Conservation (phyloP, 2,113 vertebrate species). For the Hippocampus zosterae region DNA sequence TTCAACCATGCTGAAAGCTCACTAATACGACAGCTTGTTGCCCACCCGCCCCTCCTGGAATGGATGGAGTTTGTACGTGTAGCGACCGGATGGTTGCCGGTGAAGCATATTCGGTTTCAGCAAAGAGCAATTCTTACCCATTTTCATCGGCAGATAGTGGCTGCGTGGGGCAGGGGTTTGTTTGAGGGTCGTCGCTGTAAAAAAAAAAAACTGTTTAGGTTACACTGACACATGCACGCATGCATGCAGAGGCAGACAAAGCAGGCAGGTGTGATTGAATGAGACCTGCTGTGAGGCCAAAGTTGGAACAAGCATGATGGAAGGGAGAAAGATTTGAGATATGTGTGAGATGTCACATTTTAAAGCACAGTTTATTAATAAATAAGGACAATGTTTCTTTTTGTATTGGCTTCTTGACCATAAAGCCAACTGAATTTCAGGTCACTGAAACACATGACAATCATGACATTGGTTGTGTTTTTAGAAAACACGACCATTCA, state of each 20-base stretch:
- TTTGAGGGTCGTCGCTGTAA: constrained; percentile 48
- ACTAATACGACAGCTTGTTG: constrained; percentile 59
- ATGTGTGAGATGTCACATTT: constrained; percentile 49
- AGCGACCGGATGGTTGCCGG: constrained; percentile 16
- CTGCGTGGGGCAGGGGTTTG: constrained; percentile 39
- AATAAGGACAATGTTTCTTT: no score
- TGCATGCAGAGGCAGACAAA: constrained; percentile 21
- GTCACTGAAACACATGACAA: not conserved
- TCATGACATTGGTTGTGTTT: no score
- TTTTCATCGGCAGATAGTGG: constrained; percentile 42
- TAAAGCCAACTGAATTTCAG: not conserved
- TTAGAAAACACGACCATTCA: no score
- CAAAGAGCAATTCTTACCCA: constrained; percentile 39
- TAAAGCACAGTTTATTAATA: no score
- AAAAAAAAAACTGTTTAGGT: constrained; percentile 53
- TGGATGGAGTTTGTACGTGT: constrained; percentile 32
- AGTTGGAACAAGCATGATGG: not conserved
- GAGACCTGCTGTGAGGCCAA: constrained; percentile 31
- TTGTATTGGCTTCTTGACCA: no score
- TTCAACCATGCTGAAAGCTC: constrained; percentile 65
- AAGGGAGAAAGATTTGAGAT: constrained; percentile 19
- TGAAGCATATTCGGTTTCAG: constrained; percentile 24
- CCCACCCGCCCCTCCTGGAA: constrained; percentile 47
- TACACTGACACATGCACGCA: constrained; percentile 15
- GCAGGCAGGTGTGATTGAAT: constrained; percentile 50